These are phyloP conservation scores for Noctua comes DNA, from an alignment of 2,888 invertebrate genomes.

Conservation along the genomic window DNA sequence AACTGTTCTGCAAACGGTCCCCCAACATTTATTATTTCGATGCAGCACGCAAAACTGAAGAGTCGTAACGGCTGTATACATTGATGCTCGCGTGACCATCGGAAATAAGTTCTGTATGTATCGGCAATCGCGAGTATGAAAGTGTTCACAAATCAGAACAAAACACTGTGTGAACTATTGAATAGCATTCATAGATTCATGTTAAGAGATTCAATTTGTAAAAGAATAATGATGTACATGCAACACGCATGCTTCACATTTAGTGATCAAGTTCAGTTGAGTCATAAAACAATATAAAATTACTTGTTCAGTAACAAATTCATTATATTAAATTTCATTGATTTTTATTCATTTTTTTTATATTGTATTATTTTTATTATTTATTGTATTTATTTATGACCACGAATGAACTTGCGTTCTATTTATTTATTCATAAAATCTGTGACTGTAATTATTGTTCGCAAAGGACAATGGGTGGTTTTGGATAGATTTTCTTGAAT, in stretches of 20 bases:
- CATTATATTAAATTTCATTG: too few species aligned
- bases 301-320: not conserved
- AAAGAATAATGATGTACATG: conserved; percentile 15
- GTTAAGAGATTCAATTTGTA: conserved; percentile 1
- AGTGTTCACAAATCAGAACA: conserved; percentile 40
- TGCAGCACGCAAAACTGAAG: conserved; percentile 61
- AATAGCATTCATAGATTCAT: conserved; percentile 12
- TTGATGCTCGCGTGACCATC: conserved; percentile 59
- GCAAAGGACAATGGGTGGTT: not conserved
- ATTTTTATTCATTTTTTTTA: too few species aligned
- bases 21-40: conserved; percentile 49
- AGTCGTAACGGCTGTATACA: conserved; percentile 45
- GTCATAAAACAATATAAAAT: not conserved
- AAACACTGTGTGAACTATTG: conserved; percentile 34
- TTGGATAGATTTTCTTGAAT: not conserved
- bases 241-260: not conserved
- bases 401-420: not conserved
- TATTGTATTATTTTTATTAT: too few species aligned
- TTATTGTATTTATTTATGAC: not conserved
- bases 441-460: not conserved
- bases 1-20: conserved; percentile 60
- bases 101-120: conserved; percentile 39
- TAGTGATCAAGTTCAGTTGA: conserved; percentile 5
- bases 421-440: not conserved
- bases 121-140: conserved; percentile 44